Percentiles rank a stretch among this genome's conserved stretches.
Evolutionary conservation across 1,140 invertebrate species (phyloP).

Genomic region (Brachionus rotundiformis): DNA sequence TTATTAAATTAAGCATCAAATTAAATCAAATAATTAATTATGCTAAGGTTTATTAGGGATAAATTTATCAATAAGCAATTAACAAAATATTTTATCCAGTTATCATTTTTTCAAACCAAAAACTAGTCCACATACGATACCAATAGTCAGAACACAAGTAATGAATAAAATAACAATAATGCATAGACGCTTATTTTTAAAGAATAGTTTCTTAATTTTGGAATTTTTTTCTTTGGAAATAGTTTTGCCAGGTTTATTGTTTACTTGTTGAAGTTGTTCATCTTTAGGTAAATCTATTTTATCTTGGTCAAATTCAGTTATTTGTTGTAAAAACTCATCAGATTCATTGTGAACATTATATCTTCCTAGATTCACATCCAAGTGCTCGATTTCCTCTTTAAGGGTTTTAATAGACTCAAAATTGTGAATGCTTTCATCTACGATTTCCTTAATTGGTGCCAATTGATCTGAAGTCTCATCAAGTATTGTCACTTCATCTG

Average conservation of each 20-base stretch:
- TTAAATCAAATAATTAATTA: too few relatives aligned
- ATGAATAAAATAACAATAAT: constrained; percentile 1
- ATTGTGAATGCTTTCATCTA: not conserved
- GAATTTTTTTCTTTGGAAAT: not conserved
- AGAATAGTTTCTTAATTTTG: not conserved
- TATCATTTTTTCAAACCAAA: constrained; percentile 26
- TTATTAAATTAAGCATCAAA: too few relatives aligned
- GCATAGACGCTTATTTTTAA: constrained; percentile 26
- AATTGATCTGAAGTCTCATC: not conserved
- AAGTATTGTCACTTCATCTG: not conserved
- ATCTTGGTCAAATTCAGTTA: not conserved
- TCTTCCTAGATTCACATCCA: constrained; percentile 17
- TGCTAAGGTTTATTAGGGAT: not conserved
- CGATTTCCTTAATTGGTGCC: not conserved
- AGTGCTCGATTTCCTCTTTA: not conserved
- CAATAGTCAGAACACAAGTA: not conserved
- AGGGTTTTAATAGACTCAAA: not conserved
- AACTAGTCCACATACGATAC: not conserved
- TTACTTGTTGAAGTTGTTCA: not conserved
- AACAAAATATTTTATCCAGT: not conserved
- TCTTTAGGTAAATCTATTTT: not conserved
- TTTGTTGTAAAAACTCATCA: constrained; percentile 3
- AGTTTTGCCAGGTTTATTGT: not conserved
- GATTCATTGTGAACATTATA: constrained; percentile 20
- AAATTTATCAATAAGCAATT: not conserved